Evolutionary conservation across 2,888 invertebrate species (phyloP), one percentile per base, ranked within the genome.

Genomic region (Timema podura): DNA sequence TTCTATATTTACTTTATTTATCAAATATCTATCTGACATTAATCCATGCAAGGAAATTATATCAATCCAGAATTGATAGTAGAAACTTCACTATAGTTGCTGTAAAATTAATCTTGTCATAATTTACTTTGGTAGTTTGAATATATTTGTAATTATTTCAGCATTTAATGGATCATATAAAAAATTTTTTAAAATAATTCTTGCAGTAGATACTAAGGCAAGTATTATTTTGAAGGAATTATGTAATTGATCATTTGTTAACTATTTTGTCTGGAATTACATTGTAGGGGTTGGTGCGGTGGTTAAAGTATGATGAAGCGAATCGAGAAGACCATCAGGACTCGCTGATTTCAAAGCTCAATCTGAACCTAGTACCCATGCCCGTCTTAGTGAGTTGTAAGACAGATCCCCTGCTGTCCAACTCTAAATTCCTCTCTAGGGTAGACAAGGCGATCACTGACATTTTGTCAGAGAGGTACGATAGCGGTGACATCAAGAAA

Each of bases 291-390:
- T 70, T 77, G 44, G 49, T 77, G 10, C 73, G 74, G 47, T 77
- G 77, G 77, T 73, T 75, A 46, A 75, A 75, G 68, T 70, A 73
- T 68, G 76, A 77, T 67, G 65, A 48, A 16, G 70, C 69, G 13
- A 73, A 70, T n/a, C 72, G 77, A 47, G 72, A 73, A 46, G 61
- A 72, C 8, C 73, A 74, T 68, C 69, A 76, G 49, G 74, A 74
- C 65, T 70, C 71, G 59, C 74, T 77, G 64, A 44, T 77, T 54
- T 71, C 71, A 59, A 75, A 73, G 74, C 68, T 77, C 16, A 74
- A 76, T 70, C 73, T 77, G 57, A 73, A 74, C 70, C 74, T 75
- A 71, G 76, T 77, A 48, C 75, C 75, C 67, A 75, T 76, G 72
- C 76, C 76, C 71, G 71, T 74, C 51, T 74, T 77, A 15, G 75